phyloP scores from a whole-genome alignment of 1,140 invertebrate genomes.

The Ceratosolen fusciceps region DNA sequence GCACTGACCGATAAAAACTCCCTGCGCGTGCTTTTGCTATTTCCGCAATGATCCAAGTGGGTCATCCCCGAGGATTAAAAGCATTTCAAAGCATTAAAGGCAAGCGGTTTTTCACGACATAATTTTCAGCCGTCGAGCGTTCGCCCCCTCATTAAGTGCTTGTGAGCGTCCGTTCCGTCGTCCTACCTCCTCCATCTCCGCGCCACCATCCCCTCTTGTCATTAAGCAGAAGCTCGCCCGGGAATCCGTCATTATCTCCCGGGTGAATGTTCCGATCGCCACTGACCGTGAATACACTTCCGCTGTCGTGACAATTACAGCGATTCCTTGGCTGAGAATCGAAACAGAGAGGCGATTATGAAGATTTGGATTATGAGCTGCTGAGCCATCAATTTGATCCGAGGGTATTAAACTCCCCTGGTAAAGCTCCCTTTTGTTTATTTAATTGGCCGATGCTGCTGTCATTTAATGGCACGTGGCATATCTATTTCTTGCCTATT shows the following conservation, averaged over 20 bases:
- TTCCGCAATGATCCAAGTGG: slow-evolving; percentile 43
- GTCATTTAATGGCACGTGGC: too few species aligned
- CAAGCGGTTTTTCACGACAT: neutral
- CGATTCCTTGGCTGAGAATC: neutral
- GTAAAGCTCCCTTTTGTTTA: neutral
- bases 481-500: too few species aligned
- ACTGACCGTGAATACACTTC: slow-evolving; percentile 32
- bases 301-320: neutral
- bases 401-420: neutral
- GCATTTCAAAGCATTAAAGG: neutral
- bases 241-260: neutral
- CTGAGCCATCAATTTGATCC: neutral
- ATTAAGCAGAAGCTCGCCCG: neutral
- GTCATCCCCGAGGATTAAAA: neutral
- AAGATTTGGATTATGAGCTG: too few species aligned
- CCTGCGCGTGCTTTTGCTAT: slow-evolving; percentile 33
- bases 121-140: neutral
- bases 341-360: neutral
- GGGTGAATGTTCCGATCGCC: slow-evolving; percentile 10
- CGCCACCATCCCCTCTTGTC: neutral
- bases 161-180: neutral
- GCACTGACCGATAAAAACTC: slow-evolving; percentile 19
- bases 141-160: neutral
- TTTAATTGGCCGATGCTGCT: neutral
- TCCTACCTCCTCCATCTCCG: neutral